phyloP scores from a whole-genome alignment of 2,888 invertebrate genomes.

The Geophilus truncorum region DNA sequence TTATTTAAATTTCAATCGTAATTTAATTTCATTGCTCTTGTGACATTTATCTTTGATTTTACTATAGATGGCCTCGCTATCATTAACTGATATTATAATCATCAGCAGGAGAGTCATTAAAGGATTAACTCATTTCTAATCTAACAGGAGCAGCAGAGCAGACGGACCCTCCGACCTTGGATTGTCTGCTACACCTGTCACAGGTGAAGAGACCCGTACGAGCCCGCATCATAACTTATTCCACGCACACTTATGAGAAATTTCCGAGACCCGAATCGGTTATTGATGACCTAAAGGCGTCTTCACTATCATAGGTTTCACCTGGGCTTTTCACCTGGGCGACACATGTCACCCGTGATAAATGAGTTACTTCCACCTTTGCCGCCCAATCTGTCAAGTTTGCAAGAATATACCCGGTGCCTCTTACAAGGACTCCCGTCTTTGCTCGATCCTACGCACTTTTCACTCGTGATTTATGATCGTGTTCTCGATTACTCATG shows the following conservation, averaged over 20 bases:
- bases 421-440: background rate
- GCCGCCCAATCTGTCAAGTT: constrained; percentile 20
- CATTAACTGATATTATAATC: background rate
- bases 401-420: background rate
- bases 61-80: background rate
- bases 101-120: background rate
- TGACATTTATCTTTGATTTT: background rate
- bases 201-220: constrained; percentile 10
- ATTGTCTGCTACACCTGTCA: background rate
- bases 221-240: background rate
- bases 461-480: background rate
- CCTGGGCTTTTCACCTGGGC: constrained; percentile 20
- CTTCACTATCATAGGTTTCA: constrained; percentile 1
- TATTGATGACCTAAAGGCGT: constrained; percentile 18
- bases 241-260: constrained; percentile 2
- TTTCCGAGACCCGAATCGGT: background rate
- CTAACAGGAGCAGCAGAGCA: background rate
- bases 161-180: constrained; percentile 10
- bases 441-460: background rate
- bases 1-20: background rate
- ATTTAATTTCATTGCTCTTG: background rate
- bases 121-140: constrained; percentile 8
- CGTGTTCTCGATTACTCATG: background rate
- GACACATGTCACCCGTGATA: constrained; percentile 12
- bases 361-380: constrained; percentile 13